Evolutionary conservation across 2,888 invertebrate species (phyloP), one percentile per base, ranked within the genome.

Genomic region (Iphiclides podalirius): DNA sequence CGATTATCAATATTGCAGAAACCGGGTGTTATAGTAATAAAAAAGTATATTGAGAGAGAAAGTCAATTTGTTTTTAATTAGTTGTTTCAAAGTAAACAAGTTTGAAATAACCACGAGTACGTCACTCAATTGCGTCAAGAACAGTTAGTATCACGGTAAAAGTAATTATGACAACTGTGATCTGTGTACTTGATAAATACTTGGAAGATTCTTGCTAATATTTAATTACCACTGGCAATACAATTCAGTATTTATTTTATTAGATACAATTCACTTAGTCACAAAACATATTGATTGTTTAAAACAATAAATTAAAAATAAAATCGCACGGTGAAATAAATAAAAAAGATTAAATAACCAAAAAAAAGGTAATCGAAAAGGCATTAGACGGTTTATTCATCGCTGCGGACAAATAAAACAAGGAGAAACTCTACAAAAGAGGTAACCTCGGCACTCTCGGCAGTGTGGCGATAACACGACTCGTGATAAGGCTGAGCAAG

Each of bases 361-460:
- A 13, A 9, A 15, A 6, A 17, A 12, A 39, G n/a, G 17, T 2
- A 17, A 6, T 9, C 1, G 12, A 40, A 26, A 8, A 14, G 11
- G n/a, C 15, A 13, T 9, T 26, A 17, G 16, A 16, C 31, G 31
- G 4, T 8, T n/a, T 31, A 31, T 37, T 31, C 36, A 43, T 34
- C 20, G 34, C n/a, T 40, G 13, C 15, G 8, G 33, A 66, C 65
- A 68, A 63, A 63, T 57, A 59, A 60, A 52, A 71, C 79, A 79
- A 83, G 79, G 81, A 79, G 78, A 82, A 79, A 65, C 72, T 64
- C 61, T 67, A 81, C 74, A 81, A 82, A 76, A 80, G 68, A 59
- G 70, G 67, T 71, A 74, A 73, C 75, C 68, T 70, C 79, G 71
- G n/a, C n/a, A n/a, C n/a, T n/a, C 68, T 70, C 79, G 20, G 52